These are phyloP conservation scores for Saguinus oedipus DNA, from an alignment of 2,797 vertebrate species.

Conservation along the genomic window DNA sequence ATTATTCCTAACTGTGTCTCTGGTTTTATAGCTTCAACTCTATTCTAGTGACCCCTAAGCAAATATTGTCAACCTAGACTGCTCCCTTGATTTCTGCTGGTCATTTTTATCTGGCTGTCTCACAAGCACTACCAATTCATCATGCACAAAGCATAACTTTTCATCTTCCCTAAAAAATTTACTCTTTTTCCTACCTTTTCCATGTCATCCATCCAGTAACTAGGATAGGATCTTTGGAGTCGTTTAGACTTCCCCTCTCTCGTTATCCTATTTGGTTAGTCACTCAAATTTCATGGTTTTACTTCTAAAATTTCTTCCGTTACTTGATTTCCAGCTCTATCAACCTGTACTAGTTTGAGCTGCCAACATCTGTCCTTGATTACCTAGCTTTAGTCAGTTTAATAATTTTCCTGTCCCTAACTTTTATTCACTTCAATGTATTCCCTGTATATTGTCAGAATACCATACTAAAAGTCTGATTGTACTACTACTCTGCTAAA, in stretches of 20 bases:
- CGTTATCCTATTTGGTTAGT: neutral
- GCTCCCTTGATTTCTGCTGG: neutral
- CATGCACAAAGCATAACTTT: neutral
- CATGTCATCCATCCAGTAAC: neutral
- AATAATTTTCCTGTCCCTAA: neutral
- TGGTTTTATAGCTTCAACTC: constrained; percentile 12
- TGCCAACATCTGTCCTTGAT: neutral
- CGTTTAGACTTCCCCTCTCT: neutral
- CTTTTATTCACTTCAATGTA: neutral
- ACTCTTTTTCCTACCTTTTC: neutral
- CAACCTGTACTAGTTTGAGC: neutral
- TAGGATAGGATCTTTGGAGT: neutral
- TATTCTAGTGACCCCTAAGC: neutral
- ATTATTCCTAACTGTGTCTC: neutral
- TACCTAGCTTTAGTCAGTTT: neutral
- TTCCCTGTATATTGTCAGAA: neutral
- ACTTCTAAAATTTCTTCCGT: neutral
- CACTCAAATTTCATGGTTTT: neutral
- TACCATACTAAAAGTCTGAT: neutral
- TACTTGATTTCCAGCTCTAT: neutral
- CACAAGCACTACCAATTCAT: neutral
- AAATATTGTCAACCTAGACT: neutral
- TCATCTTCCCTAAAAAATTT: neutral
- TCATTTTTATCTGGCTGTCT: neutral
- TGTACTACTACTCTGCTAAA: neutral